A percentile compares a stretch with the other conserved stretches of the same genome.
These are phyloP conservation scores for Rhogogaster chlorosoma DNA, from an alignment of 2,888 invertebrate species.

Conservation along the genomic window DNA sequence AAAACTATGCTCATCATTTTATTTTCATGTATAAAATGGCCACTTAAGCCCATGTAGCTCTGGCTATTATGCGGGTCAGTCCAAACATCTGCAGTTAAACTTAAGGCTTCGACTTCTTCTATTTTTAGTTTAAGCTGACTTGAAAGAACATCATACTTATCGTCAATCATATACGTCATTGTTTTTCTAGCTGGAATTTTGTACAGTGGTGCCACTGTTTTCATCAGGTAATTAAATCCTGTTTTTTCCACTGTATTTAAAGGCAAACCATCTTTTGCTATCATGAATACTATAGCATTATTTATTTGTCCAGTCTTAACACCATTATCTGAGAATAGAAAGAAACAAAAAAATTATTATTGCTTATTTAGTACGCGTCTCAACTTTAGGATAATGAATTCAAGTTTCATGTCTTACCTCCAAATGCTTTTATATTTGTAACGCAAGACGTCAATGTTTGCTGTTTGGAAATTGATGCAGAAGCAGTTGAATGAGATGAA, in stretches of 20 bases:
- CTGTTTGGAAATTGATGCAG: conserved; percentile 17
- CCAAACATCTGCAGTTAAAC: conserved; percentile 52
- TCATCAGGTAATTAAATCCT: conserved; percentile 55
- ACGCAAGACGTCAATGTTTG: conserved; percentile 15
- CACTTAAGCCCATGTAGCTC: background rate
- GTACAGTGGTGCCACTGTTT: conserved; percentile 53
- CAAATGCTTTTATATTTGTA: conserved; percentile 3
- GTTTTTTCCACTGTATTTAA: conserved; percentile 52
- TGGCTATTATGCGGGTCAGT: conserved; percentile 49
- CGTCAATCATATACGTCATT: conserved; percentile 51
- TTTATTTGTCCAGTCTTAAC: conserved; percentile 51
- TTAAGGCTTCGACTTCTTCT: background rate
- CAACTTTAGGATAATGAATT: conserved; percentile 8
- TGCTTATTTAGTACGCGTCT: conserved; percentile 2
- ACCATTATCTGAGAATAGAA: conserved; percentile 47
- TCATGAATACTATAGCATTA: conserved; percentile 54
- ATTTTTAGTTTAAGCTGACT: background rate
- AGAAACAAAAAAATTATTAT: conserved; percentile 16
- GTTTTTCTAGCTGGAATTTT: conserved; percentile 51
- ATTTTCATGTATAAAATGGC: too few species aligned
- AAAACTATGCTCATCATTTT: background rate
- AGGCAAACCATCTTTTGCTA: conserved; percentile 54
- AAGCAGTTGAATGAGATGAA: conserved; percentile 11
- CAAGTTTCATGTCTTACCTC: conserved; percentile 1
- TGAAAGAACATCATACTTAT: conserved; percentile 52